phyloP scores from a whole-genome alignment of 1,140 invertebrate species.

The Calliphora vicina region DNA sequence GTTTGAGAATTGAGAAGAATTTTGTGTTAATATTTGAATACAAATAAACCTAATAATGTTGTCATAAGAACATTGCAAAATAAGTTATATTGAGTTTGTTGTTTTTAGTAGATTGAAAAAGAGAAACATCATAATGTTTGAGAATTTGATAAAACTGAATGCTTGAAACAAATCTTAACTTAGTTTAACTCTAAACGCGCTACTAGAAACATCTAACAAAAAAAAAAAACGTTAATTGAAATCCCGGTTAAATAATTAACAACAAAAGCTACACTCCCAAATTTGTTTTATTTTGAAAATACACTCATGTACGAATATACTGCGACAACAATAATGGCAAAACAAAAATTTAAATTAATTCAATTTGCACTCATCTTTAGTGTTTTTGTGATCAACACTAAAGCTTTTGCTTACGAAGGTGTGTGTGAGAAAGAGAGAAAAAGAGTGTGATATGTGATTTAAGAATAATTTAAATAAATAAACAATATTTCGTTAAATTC shows the following conservation, averaged over 20 bases:
- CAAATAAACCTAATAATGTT: no score
- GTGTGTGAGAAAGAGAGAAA: neutral
- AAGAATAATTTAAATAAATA: neutral
- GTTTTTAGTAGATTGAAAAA: neutral
- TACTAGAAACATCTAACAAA: neutral
- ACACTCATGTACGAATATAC: neutral
- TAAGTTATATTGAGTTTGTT: no score
- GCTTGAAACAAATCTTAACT: neutral
- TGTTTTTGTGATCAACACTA: neutral
- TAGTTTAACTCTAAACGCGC: neutral
- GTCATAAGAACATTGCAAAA: neutral
- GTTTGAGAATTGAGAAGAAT: no score
- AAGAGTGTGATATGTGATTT: neutral
- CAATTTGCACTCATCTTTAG: neutral
- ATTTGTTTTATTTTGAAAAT: neutral
- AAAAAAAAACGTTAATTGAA: neutral
- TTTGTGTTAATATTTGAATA: neutral
- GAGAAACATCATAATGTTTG: neutral
- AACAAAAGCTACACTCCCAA: neutral
- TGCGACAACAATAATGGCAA: neutral
- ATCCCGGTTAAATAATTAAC: neutral
- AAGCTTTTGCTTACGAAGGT: neutral
- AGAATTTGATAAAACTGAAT: neutral
- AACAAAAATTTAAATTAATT: neutral
- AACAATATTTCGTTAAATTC: neutral